Evolutionary conservation across 1,140 invertebrate species (phyloP).

Genomic region (Paraescarpia echinospica): DNA sequence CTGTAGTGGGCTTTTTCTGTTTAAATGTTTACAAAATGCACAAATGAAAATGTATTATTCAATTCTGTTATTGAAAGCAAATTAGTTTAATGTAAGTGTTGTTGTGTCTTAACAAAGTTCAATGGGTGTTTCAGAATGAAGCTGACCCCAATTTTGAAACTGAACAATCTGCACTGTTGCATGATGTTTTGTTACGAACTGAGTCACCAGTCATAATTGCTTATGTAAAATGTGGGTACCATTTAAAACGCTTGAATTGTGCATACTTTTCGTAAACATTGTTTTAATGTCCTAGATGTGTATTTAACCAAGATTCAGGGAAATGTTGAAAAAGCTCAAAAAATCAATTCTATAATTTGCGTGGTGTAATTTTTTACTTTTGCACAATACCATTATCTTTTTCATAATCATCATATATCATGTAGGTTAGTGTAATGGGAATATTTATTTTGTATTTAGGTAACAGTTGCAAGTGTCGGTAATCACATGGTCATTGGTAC

Average conservation of each 20-base stretch:
- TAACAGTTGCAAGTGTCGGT: neutral
- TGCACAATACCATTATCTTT: neutral
- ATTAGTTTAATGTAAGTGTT: neutral
- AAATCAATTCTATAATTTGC: neutral
- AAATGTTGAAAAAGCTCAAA: neutral
- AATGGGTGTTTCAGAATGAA: neutral
- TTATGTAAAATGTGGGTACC: neutral
- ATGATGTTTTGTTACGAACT: too few relatives aligned
- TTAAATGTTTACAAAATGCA: neutral
- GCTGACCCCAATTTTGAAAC: too few relatives aligned
- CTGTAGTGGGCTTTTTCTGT: neutral
- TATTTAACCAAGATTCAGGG: neutral
- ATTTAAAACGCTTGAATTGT: neutral
- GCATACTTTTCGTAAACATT: neutral
- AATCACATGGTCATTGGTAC: neutral
- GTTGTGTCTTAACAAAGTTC: neutral
- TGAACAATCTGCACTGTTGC: too few relatives aligned
- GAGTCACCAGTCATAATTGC: neutral
- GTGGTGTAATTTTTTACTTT: neutral
- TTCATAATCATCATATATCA: neutral
- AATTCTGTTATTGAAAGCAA: neutral
- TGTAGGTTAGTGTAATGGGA: neutral
- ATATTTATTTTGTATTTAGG: neutral
- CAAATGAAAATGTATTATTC: neutral
- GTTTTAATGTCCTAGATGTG: neutral